phyloP scores from a whole-genome alignment of 1,140 invertebrate genomes.

The Metopolophium dirhodum region DNA sequence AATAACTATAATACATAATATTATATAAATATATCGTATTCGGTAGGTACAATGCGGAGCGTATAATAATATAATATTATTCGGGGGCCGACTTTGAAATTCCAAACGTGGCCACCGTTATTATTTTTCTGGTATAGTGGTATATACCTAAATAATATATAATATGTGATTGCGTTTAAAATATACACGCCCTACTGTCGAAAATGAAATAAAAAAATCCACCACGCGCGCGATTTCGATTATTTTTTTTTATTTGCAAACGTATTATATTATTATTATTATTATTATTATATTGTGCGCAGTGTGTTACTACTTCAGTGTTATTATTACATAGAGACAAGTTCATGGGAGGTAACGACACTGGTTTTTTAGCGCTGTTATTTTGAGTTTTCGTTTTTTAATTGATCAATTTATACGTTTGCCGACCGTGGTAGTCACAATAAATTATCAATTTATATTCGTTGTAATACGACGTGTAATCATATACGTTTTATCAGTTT shows the following conservation, averaged over 20 bases:
- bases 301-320: not conserved
- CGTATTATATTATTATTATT: not conserved
- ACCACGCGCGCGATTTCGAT: not conserved
- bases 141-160: not conserved
- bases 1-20: not conserved
- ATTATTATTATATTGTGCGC: not conserved
- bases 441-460: slow-evolving; percentile 47
- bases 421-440: not conserved
- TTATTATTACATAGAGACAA: not conserved
- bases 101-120: not conserved
- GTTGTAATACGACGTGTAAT: not conserved
- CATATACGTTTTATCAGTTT: not conserved
- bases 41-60: too few relatives aligned
- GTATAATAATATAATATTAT: not conserved
- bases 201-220: not conserved
- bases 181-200: not conserved
- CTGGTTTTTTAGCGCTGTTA: slow-evolving; percentile 32
- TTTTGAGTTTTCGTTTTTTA: not conserved
- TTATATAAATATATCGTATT: too few relatives aligned
- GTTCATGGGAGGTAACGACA: slow-evolving; percentile 31
- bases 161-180: not conserved
- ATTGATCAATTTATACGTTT: slow-evolving; percentile 24
- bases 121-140: not conserved
- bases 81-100: not conserved
- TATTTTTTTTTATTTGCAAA: not conserved